Base-by-base conservation (phyloP, 2,113 vertebrate species). In the Trichechus manatus region DNA sequence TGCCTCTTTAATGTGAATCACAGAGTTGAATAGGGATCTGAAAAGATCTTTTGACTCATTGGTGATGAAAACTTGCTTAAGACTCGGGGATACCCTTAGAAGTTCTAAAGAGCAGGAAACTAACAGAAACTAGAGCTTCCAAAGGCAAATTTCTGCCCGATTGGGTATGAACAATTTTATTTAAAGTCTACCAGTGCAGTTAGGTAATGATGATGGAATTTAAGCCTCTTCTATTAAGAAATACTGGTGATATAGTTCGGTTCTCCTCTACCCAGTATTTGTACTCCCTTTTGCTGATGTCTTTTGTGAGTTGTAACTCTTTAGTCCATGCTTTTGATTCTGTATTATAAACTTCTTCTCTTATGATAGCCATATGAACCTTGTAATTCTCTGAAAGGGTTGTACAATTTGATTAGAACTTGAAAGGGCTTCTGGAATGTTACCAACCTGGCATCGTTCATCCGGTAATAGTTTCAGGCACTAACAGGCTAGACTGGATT, bases 391-490 rank as follows among this genome's bases (percentile, higher is more conserved):
- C 64, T 89, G 91, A 84, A 87, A 94, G 93, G 79, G 20, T 47
- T 89, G 15, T 47, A 87, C 25, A 90, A 75, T 96, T 96, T 96
- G 81, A 96, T 90, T 93, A 96, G 70, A 90, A 87, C n/a, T 80
- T 94, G 68, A 94, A 88, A 95, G 63, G 33, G 42, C 25, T 93
- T 95, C 83, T 83, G 92, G 95, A 96, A 87, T 33, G 29, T 47
- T 66, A 84, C 82, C 79, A 95, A 89, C 29, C 31, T 89, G 86
- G 85, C 78, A 79, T 29, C 44, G 14, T 68, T 95, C 61, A 92
- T 85, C 47, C 95, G 86, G 91, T 82, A 94, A 80, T 81, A 84
- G 59, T 42, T 80, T 47, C 70, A 53, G 79, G 74, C 27, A 36
- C 75, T 83, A 91, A 59, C 72, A 95, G 50, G 50, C 74, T 17